Base-by-base conservation (phyloP, 2,888 invertebrate genomes). In the Limnephilus auricula region DNA sequence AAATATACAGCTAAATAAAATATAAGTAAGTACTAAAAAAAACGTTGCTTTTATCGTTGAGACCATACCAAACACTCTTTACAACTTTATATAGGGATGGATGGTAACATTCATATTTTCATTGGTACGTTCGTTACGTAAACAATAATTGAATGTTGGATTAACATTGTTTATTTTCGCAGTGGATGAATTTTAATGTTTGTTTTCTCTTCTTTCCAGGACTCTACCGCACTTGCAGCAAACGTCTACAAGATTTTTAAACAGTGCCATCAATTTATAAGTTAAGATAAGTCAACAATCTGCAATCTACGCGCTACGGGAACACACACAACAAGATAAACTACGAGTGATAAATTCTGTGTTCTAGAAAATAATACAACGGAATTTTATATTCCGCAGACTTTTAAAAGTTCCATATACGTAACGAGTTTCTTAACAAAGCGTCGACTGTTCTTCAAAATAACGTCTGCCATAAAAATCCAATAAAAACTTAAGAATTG, bases 401-500 rank as follows among this genome's bases (percentile, higher is more conserved):
- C 37, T 85, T 30, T 25, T n/a, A 85, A 86, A 86, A 65, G 18
- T 65, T 65, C 10, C 86, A 86, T 32, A 85, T 32, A 65, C 18
- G n/a, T 86, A 86, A 45, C 85, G 31, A 84, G 50, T 65, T 86
- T 50, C 65, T 32, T 34, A 50, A 86, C 86, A 86, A 86, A 86
- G 86, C 31, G 65, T 50, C 18, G 25, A 65, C 86, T 40, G 85
- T 85, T 85, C 45, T 45, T 13, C 25, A 45, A 86, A 86, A 32
- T 32, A 30, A 65, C 50, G 25, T n/a, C 86, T 50, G 86, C 86
- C 86, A 86, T 79, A 82, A 87, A 86, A 80, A 80, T 37, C 34
- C 87, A 78, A 50, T 80, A 90, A 87, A 90, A 87, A 90, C 80
- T 5, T 31, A 90, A 79, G 87, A 90, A 90, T 85, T 87, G 87